A percentile compares a stretch with the other conserved stretches of the same genome.
Evolutionary conservation across 2,888 invertebrate genomes (phyloP).

Genomic region (Netelia fuscicornis): DNA sequence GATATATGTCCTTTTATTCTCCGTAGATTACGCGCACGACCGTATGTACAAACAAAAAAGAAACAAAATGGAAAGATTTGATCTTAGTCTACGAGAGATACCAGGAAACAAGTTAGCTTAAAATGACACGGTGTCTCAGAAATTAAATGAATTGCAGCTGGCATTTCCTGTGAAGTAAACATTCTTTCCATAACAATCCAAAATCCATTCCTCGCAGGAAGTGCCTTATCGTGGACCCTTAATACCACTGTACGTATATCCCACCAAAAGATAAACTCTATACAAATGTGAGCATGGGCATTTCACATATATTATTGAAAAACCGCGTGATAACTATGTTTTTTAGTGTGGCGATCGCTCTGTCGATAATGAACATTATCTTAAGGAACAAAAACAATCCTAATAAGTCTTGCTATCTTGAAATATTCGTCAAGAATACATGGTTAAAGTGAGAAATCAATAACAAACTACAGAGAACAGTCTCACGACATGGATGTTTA

Average conservation of each 20-base stretch:
- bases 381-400: too few relatives aligned
- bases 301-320: too few relatives aligned
- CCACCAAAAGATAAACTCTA: too few relatives aligned
- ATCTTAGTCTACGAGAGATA: conserved; percentile 10
- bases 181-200: neutral
- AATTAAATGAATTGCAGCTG: conserved; percentile 31
- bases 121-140: conserved; percentile 31
- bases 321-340: too few relatives aligned
- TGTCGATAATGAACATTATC: too few relatives aligned
- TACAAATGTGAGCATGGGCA: too few relatives aligned
- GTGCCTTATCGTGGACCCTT: too few relatives aligned
- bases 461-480: conserved; percentile 38
- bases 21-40: conserved; percentile 34
- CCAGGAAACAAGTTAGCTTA: neutral
- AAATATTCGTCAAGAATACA: too few relatives aligned
- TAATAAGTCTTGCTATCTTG: too few relatives aligned
- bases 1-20: conserved; percentile 35
- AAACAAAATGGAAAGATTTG: conserved; percentile 10
- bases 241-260: too few relatives aligned
- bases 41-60: conserved; percentile 32
- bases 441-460: conserved; percentile 35
- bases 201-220: neutral
- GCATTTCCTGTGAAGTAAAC: neutral
- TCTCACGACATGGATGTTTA: conserved; percentile 84
- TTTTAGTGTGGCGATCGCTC: too few relatives aligned